Evolutionary conservation across 2,797 vertebrate species (phyloP).

Genomic region (Chrosomus eos): DNA sequence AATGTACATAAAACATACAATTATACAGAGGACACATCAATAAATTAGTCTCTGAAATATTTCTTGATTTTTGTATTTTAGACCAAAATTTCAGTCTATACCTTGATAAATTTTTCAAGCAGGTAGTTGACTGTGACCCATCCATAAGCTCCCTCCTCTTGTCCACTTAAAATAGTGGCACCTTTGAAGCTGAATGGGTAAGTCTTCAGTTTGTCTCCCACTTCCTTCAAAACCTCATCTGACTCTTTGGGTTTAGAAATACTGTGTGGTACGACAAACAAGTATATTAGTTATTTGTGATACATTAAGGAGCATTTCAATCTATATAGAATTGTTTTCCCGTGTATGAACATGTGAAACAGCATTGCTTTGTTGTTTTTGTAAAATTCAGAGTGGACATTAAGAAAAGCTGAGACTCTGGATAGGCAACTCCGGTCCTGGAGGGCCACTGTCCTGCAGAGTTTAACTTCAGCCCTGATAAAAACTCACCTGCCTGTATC

Average conservation of each 20-base stretch:
- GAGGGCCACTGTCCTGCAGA: no score
- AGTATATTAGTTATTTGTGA: background rate
- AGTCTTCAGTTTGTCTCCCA: slow-evolving; percentile 65
- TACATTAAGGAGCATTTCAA: background rate
- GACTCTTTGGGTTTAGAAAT: slow-evolving; percentile 59
- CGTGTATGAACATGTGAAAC: background rate
- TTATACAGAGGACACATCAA: background rate
- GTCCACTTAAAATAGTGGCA: slow-evolving; percentile 76
- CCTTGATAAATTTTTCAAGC: slow-evolving; percentile 74
- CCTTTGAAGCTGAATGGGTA: slow-evolving; percentile 79
- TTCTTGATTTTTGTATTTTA: background rate
- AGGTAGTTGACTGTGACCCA: slow-evolving; percentile 87
- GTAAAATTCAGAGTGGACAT: background rate
- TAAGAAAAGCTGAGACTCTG: background rate
- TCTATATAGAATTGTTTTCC: no score
- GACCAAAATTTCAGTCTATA: slow-evolving; percentile 50
- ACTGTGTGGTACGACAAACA: slow-evolving; percentile 44
- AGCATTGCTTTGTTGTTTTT: background rate
- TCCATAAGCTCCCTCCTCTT: slow-evolving; percentile 81
- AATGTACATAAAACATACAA: background rate
- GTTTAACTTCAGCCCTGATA: no score
- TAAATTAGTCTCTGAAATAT: background rate
- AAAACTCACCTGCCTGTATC: no score
- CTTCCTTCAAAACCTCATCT: slow-evolving; percentile 68
- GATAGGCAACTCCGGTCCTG: no score